phyloP scores from a whole-genome alignment of 1,140 invertebrate species.

The Meloidogyne floridensis region DNA sequence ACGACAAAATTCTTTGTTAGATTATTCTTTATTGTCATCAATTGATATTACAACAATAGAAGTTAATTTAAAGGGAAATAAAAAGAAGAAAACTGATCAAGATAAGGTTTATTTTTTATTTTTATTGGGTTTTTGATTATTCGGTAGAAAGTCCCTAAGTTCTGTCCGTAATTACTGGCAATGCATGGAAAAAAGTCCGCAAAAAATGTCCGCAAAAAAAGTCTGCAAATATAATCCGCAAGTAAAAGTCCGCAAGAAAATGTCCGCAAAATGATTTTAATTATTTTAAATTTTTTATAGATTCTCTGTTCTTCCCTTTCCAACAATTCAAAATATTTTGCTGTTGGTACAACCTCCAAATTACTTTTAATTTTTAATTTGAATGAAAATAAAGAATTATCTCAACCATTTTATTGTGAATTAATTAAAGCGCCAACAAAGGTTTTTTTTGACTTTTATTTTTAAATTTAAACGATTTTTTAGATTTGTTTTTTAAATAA shows the following conservation, averaged over 20 bases:
- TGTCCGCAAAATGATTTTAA: not conserved
- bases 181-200: not conserved
- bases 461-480: not conserved
- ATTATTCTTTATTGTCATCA: not conserved
- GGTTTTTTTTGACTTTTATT: not conserved
- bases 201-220: too few species aligned
- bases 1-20: not conserved
- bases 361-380: conserved; percentile 2
- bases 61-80: not conserved
- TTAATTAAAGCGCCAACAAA: not conserved
- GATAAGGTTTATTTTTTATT: not conserved
- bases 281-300: not conserved
- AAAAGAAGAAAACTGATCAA: not conserved
- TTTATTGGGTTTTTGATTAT: not conserved
- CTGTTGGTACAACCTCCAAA: not conserved
- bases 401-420: not conserved
- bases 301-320: not conserved
- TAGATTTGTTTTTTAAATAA: conserved; percentile 1
- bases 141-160: not conserved
- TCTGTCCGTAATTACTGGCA: not conserved
- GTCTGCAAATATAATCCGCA: too few species aligned
- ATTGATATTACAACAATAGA: not conserved
- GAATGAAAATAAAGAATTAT: not conserved
- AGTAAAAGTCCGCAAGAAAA: too few species aligned
- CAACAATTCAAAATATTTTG: not conserved